A percentile compares a stretch with the other conserved stretches of the same genome.
Conservation (phyloP, 2,113 vertebrate genomes). For the Gila orcuttii region DNA sequence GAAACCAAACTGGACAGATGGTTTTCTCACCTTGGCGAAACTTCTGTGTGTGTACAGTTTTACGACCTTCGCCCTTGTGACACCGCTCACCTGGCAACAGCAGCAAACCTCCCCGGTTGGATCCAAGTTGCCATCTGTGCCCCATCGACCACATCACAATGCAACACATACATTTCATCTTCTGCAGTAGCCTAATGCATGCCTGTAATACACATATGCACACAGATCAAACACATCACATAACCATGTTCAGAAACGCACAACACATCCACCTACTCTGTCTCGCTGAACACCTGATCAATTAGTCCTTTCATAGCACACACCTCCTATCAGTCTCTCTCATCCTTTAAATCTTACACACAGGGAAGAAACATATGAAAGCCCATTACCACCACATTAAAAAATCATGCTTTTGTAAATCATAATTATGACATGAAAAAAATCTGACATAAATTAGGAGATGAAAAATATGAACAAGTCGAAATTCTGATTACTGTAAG, state of each 20-base stretch:
- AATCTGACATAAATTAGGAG: no score
- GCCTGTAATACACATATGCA: background rate
- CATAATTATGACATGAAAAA: no score
- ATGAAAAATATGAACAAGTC: no score
- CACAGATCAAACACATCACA: background rate
- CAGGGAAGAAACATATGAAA: no score
- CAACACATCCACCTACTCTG: background rate
- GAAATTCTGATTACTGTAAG: no score
- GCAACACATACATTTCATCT: background rate
- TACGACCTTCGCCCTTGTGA: background rate
- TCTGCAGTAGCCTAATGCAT: background rate
- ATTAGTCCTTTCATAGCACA: background rate
- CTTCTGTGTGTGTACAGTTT: conserved; percentile 1
- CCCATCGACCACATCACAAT: background rate
- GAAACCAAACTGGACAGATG: conserved; percentile 3
- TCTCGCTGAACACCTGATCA: background rate
- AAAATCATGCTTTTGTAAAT: no score
- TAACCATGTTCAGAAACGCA: background rate
- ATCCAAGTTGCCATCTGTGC: conserved; percentile 15
- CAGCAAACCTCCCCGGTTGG: background rate
- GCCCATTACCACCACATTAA: no score
- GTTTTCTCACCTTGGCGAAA: conserved; percentile 23
- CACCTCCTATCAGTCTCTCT: background rate
- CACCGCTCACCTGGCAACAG: background rate
- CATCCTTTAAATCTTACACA: no score